Percentiles rank a stretch among this genome's conserved stretches.
Conservation (phyloP, 2,888 invertebrate species). For the Nasonia oneida region DNA sequence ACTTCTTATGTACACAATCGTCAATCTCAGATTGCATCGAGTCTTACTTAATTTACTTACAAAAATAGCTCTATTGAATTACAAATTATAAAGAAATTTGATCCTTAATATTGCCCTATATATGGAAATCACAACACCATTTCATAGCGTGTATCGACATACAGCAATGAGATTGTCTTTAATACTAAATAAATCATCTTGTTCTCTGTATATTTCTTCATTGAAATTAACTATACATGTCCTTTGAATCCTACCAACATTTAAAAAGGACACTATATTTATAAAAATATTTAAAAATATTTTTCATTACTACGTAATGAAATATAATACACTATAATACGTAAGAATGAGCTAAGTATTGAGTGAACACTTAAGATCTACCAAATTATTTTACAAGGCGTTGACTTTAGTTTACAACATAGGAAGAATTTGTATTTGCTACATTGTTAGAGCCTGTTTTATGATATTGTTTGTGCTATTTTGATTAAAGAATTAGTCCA, state of each 20-base stretch:
- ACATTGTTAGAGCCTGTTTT: not conserved
- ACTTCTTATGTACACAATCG: constrained; percentile 35
- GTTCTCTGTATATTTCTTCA: not conserved
- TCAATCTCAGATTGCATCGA: constrained; percentile 46
- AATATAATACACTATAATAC: not conserved
- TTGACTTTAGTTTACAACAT: not conserved
- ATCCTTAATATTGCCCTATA: constrained; percentile 34
- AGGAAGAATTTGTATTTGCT: not conserved
- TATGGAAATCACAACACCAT: constrained; percentile 42
- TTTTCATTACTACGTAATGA: not conserved
- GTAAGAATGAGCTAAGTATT: constrained; percentile 16
- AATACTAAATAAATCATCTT: constrained; percentile 21
- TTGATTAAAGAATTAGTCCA: constrained; percentile 46
- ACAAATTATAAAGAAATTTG: constrained; percentile 60
- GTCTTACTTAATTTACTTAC: constrained; percentile 14
- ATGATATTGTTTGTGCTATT: not conserved
- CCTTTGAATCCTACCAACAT: constrained; percentile 28
- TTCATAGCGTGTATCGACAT: not conserved
- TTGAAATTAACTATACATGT: constrained; percentile 15
- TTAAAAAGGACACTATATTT: constrained; percentile 27
- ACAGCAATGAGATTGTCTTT: constrained; percentile 38
- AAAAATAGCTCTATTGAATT: constrained; percentile 53
- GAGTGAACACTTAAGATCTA: not conserved
- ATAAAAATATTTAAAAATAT: constrained; percentile 46
- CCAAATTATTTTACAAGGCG: constrained; percentile 46